A percentile compares a stretch with the other conserved stretches of the same genome.
Evolutionary conservation across 2,113 vertebrate genomes (phyloP).

Genomic region (Thryonomys swinderianus): DNA sequence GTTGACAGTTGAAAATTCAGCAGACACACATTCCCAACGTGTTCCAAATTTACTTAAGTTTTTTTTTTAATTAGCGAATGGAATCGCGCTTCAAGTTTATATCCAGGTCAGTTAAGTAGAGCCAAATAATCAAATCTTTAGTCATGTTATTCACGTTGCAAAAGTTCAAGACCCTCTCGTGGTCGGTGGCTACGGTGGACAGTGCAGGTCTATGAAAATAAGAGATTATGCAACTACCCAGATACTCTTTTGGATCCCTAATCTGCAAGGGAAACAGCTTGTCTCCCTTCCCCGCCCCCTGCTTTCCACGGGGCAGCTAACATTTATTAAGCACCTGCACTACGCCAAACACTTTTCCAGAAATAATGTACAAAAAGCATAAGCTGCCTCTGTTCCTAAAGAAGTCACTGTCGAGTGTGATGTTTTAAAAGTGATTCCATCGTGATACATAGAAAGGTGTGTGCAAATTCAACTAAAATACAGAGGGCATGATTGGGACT

Average conservation of each 20-base stretch:
- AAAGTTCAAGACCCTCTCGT: neutral
- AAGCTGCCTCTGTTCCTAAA: neutral
- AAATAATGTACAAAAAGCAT: neutral
- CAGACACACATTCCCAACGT: neutral
- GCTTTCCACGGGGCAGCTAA: slow-evolving; percentile 25
- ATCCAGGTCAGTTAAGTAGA: neutral
- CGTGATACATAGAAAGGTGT: neutral
- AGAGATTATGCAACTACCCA: slow-evolving; percentile 13
- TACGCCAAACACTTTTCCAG: neutral
- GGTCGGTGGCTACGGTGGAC: neutral
- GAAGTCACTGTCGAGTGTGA: slow-evolving; percentile 5
- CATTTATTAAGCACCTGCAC: neutral
- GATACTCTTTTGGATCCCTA: neutral
- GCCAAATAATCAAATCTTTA: slow-evolving; percentile 18
- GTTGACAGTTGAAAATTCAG: neutral
- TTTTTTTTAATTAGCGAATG: neutral
- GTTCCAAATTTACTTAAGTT: slow-evolving; percentile 1
- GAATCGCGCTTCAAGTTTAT: neutral
- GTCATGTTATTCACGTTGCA: neutral
- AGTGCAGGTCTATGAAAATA: slow-evolving; percentile 13
- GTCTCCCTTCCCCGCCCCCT: neutral
- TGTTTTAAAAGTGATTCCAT: neutral
- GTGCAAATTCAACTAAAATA: neutral
- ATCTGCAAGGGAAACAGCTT: neutral
- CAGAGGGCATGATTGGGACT: neutral